Percentiles rank a stretch among this genome's conserved stretches.
Conservation (phyloP, 1,140 invertebrate species). For the Drosophila tsacasi region DNA sequence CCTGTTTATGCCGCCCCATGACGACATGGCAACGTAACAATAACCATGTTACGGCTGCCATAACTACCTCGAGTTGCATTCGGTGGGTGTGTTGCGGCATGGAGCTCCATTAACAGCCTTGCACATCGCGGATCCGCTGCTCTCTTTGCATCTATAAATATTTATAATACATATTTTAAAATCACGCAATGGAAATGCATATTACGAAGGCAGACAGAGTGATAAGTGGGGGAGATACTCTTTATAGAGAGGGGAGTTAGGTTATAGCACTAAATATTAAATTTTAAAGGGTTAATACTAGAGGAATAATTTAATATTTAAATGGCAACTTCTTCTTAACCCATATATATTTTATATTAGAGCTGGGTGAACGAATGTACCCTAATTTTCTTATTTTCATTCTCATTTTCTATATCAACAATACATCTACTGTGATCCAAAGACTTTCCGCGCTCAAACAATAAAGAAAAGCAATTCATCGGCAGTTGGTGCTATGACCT, state of each 20-base stretch:
- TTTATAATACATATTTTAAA: constrained; percentile 51
- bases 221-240: background rate
- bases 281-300: background rate
- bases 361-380: background rate
- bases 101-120: constrained; percentile 48
- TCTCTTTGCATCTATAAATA: constrained; percentile 57
- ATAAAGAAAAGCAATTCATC: constrained; percentile 7
- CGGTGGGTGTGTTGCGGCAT: constrained; percentile 29
- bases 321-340: background rate
- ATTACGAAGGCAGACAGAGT: background rate
- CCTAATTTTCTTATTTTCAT: background rate
- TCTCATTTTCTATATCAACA: background rate
- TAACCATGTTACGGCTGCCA: constrained; percentile 28
- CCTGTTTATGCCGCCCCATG: constrained; percentile 21
- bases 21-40: constrained; percentile 49
- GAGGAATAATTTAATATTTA: background rate
- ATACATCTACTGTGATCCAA: background rate
- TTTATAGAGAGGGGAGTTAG: background rate
- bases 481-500: constrained; percentile 53
- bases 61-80: constrained; percentile 46
- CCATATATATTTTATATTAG: too few species aligned
- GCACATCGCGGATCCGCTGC: constrained; percentile 45
- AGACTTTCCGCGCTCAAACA: background rate
- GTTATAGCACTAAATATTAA: background rate
- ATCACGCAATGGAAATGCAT: constrained; percentile 33